Evolutionary conservation across 2,113 vertebrate genomes (phyloP).

Genomic region (Etheostoma spectabile): DNA sequence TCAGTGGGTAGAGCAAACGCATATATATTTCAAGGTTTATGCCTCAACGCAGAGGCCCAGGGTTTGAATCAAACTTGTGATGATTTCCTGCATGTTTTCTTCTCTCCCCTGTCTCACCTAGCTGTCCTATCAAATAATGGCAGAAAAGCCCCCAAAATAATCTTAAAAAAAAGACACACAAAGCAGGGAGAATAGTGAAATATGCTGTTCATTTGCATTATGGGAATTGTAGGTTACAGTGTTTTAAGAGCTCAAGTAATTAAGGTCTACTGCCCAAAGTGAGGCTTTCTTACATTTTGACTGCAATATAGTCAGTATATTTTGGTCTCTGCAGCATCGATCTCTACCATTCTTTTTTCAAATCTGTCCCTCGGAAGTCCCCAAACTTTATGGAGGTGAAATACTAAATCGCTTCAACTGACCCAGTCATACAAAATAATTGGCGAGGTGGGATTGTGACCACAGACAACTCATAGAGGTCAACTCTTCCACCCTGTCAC

Average conservation of each 20-base stretch:
- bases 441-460: constrained; percentile 59
- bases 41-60: too few relatives aligned
- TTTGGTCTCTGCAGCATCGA: constrained; percentile 24
- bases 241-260: constrained; percentile 4
- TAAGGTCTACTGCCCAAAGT: constrained; percentile 26
- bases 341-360: constrained; percentile 20
- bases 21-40: too few relatives aligned
- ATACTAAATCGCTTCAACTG: constrained; percentile 57
- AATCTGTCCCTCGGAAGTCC: constrained; percentile 14
- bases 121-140: too few relatives aligned
- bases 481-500: constrained; percentile 54
- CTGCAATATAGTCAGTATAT: neutral
- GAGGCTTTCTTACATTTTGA: neutral
- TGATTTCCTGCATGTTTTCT: too few relatives aligned
- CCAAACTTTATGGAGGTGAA: constrained; percentile 44
- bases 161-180: neutral
- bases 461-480: constrained; percentile 69
- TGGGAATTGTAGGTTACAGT: constrained; percentile 1
- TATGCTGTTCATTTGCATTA: neutral
- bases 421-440: constrained; percentile 61
- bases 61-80: too few relatives aligned
- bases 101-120: too few relatives aligned
- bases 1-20: too few relatives aligned
- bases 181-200: neutral
- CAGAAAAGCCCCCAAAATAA: too few relatives aligned